phyloP scores from a whole-genome alignment of 2,113 vertebrate genomes.

The Climacteris rufus region DNA sequence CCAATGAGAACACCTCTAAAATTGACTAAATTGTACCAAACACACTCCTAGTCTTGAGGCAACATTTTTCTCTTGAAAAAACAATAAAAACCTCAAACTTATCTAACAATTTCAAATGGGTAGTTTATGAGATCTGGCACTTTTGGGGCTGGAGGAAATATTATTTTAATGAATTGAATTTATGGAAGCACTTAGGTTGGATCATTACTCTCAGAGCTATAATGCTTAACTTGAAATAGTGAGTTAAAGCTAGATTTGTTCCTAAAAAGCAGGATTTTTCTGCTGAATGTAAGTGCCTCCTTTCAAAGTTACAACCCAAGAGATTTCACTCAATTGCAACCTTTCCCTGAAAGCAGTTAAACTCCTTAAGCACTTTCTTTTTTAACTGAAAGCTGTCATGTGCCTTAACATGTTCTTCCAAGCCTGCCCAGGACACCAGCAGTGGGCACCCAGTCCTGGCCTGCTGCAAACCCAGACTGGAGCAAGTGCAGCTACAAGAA shows the following conservation, averaged over 20 bases:
- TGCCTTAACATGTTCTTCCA: background rate
- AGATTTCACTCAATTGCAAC: background rate
- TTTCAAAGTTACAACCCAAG: background rate
- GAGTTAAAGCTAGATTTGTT: background rate
- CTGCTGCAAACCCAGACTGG: background rate
- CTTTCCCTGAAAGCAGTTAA: background rate
- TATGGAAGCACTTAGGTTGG: background rate
- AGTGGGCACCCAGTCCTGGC: background rate
- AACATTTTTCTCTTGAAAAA: conserved; percentile 19
- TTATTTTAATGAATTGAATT: conserved; percentile 48
- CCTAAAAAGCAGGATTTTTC: background rate
- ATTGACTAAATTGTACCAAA: conserved; percentile 19
- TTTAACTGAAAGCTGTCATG: accelerated
- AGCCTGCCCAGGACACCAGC: background rate
- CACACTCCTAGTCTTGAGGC: background rate
- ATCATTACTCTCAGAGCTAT: conserved; percentile 21
- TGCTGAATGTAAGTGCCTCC: background rate
- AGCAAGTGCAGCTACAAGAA: background rate
- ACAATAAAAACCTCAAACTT: background rate
- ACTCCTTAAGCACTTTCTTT: background rate
- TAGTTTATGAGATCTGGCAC: conserved; percentile 16
- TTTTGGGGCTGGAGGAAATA: conserved; percentile 9
- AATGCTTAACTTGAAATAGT: conserved; percentile 6
- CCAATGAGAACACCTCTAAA: conserved; percentile 4
- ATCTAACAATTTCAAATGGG: background rate